Conservation (phyloP, 2,888 invertebrate species). For the Hyppa rectilinea region DNA sequence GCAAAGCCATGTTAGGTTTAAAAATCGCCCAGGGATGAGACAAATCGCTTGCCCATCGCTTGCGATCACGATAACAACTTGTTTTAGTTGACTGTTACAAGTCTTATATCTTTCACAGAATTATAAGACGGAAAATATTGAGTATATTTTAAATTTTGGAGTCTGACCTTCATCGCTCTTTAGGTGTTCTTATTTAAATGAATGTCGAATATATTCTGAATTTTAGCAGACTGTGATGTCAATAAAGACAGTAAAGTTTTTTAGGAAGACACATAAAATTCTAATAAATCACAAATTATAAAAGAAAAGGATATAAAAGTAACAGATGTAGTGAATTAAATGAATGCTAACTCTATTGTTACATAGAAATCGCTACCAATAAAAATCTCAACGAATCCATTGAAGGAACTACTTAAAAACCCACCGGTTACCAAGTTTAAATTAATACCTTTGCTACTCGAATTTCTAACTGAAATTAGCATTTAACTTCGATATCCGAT, state of each 20-base stretch:
- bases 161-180: too few relatives aligned
- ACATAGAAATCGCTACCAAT: slow-evolving; percentile 25
- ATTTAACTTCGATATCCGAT: slow-evolving; percentile 63
- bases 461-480: slow-evolving; percentile 59
- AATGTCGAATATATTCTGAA: background rate
- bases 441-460: slow-evolving; percentile 50
- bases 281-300: slow-evolving; percentile 1
- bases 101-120: slow-evolving; percentile 37
- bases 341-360: slow-evolving; percentile 12
- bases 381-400: slow-evolving; percentile 36
- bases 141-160: background rate
- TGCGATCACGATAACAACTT: slow-evolving; percentile 57
- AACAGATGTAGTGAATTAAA: background rate
- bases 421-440: slow-evolving; percentile 43
- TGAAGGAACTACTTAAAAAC: slow-evolving; percentile 31
- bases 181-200: background rate
- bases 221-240: background rate
- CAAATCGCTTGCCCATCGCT: slow-evolving; percentile 62
- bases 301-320: slow-evolving; percentile 4
- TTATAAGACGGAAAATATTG: slow-evolving; percentile 8
- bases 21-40: slow-evolving; percentile 55
- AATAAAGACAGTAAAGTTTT: background rate
- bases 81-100: slow-evolving; percentile 56
- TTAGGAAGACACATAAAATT: background rate
- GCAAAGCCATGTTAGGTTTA: slow-evolving; percentile 58